Base-by-base conservation (phyloP, 2,888 invertebrate genomes). In the Cancer borealis region DNA sequence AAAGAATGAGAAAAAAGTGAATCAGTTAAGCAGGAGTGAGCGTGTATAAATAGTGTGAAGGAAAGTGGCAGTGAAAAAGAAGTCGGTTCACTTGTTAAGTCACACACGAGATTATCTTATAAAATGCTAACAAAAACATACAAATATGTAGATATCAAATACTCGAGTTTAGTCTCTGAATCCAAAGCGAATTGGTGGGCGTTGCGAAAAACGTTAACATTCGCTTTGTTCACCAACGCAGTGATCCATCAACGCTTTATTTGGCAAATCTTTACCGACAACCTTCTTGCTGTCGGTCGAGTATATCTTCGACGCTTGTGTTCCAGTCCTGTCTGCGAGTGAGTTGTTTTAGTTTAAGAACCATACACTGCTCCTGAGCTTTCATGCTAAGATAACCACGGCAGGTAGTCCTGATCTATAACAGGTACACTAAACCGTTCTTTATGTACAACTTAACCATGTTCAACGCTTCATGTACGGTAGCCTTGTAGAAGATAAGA, bases 251-350 rank as follows among this genome's bases (percentile, higher is more conserved):
- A 73, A 73, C 26, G 73, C 73, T 73, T n/a, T 60, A 60, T 60
- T 60, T 73, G 73, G 73, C 8, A 73, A 73, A 73, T 73, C 73
- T 73, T 73, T 73, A 73, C 73, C 26, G 73, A 73, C 73, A 73
- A 73, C 73, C 73, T 73, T 26, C 73, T 73, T 21, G 73, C 73
- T 73, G 73, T 73, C n/a, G n/a, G 73, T 73, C 26, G 73, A 21
- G 26, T 73, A 26, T 73, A 73, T 73, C 73, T 73, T 73, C 26
- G 26, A 73, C 26, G n/a, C 73, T 8, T 73, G 73, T 73, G 73
- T 73, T 73, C 73, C 73, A 10, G 73, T 73, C 73, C 73, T 73
- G n/a, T 21, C 73, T 26, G 10, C 21, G 73, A 73, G 26, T 26
- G 73, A 73, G 73, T 8, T 73, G 73, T n/a, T 26, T 73, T 26